Conservation (phyloP, 2,797 vertebrate species). For the Propithecus deckenii region DNA sequence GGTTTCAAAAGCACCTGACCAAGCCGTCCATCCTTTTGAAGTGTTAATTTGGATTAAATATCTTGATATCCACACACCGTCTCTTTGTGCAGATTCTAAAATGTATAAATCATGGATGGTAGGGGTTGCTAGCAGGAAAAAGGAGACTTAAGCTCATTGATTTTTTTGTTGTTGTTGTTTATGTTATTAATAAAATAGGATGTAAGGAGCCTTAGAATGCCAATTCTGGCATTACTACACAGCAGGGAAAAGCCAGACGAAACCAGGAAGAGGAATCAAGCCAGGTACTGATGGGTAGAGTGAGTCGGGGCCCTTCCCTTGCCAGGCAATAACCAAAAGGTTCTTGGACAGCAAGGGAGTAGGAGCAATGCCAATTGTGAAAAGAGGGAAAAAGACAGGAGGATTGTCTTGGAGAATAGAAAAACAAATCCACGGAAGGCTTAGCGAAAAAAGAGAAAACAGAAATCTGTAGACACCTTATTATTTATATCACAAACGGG, state of each 20-base stretch:
- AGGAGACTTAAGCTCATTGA: neutral
- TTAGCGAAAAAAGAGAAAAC: neutral
- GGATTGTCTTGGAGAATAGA: neutral
- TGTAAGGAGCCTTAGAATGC: neutral
- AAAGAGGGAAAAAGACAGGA: neutral
- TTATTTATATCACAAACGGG: neutral
- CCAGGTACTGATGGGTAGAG: neutral
- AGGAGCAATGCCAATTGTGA: neutral
- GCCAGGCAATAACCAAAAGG: neutral
- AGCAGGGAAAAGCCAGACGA: neutral
- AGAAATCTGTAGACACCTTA: neutral
- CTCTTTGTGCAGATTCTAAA: constrained; percentile 28
- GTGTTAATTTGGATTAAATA: constrained; percentile 53
- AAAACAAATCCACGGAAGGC: neutral
- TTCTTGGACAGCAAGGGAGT: neutral
- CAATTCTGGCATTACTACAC: neutral
- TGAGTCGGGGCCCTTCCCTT: neutral
- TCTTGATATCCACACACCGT: neutral
- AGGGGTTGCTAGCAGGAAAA: neutral
- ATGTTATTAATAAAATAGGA: neutral
- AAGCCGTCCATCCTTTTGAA: constrained; percentile 11
- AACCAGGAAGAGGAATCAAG: neutral
- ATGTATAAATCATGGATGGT: neutral
- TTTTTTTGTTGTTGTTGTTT: constrained; percentile 38
- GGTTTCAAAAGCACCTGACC: constrained; percentile 31